Base-by-base conservation (phyloP, 2,888 invertebrate genomes). In the Sinotaia quadrata region DNA sequence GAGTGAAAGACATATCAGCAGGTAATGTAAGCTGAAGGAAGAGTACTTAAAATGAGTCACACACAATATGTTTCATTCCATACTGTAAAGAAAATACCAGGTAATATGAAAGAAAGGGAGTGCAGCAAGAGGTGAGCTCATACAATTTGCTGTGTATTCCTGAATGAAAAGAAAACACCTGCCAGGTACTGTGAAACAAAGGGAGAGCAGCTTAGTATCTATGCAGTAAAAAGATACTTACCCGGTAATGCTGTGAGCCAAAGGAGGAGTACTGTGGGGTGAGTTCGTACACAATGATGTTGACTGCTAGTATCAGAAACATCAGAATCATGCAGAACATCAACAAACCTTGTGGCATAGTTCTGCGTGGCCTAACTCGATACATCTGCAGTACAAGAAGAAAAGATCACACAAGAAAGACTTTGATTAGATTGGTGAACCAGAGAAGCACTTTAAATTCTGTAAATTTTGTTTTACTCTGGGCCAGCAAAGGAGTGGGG, bases 241-340 rank as follows among this genome's bases (percentile, higher is more conserved):
- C 65, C 65, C 41, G 18, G 44, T 84, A 89, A 69, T 86, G 83
- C 77, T 89, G 88, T 73, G 85, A 87, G 21, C 89, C 89, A 77
- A 83, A 89, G 33, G 86, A 87, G 4, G 87, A 84, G 75, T 89
- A 89, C 72, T 89, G 87, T 7, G 89, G 89, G 21, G 87, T 84
- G 31, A 89, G 76, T 47, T 87, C 85, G 75, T 88, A 89, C 47
- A 89, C 71, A 31, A 89, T 76, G n/a, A 89, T 80, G 73, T 89
- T 89, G 71, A 89, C 78, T 33, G 88, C 88, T 61, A 89, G 74
- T 18, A 87, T 84, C 60, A 87, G 81, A 69, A 87, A 83, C 85
- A 89, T 89, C 58, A 89, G 78, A 21, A 86, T 83, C 79, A 87
- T 84, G 75, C 86, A 87, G 74, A 88, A 73, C 82, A 89, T 82